These are phyloP conservation scores for Zeus faber DNA, from an alignment of 2,113 vertebrate genomes.

Conservation along the genomic window DNA sequence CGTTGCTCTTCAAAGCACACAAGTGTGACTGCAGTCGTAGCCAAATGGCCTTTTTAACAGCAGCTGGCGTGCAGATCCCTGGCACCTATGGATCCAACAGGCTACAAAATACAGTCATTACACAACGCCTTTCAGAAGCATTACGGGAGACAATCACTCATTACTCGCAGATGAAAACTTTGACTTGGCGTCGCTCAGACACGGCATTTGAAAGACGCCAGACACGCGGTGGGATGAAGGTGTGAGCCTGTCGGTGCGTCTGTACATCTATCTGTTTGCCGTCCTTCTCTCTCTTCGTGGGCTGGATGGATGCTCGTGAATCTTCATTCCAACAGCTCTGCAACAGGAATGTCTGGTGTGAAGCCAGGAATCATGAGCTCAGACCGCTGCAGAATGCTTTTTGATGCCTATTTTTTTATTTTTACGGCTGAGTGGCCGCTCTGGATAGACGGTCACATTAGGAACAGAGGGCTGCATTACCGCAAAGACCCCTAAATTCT, in stretches of 20 bases:
- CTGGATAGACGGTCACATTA: conserved; percentile 50
- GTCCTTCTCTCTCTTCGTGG: conserved; percentile 17
- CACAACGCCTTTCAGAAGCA: conserved; percentile 8
- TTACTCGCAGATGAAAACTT: conserved; percentile 7
- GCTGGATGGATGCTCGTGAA: conserved; percentile 25
- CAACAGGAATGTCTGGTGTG: conserved; percentile 35
- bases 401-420: conserved; percentile 14
- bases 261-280: conserved; percentile 20
- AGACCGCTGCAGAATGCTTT: conserved; percentile 27
- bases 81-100: conserved; percentile 10
- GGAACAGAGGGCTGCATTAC: conserved; percentile 38
- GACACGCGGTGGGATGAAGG: not conserved
- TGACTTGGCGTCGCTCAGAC: not conserved
- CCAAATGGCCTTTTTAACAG: conserved; percentile 33
- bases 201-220: not conserved
- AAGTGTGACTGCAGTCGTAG: conserved; percentile 27
- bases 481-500: too few relatives aligned
- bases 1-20: conserved; percentile 11
- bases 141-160: conserved; percentile 1
- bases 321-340: conserved; percentile 39
- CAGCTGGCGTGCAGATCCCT: conserved; percentile 33
- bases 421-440: conserved; percentile 39
- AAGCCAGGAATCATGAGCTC: conserved; percentile 29
- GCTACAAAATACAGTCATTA: conserved; percentile 8
- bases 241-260: conserved; percentile 7